These are phyloP conservation scores for Embiotoca jacksoni DNA, from an alignment of 2,113 vertebrate genomes.

Conservation along the genomic window DNA sequence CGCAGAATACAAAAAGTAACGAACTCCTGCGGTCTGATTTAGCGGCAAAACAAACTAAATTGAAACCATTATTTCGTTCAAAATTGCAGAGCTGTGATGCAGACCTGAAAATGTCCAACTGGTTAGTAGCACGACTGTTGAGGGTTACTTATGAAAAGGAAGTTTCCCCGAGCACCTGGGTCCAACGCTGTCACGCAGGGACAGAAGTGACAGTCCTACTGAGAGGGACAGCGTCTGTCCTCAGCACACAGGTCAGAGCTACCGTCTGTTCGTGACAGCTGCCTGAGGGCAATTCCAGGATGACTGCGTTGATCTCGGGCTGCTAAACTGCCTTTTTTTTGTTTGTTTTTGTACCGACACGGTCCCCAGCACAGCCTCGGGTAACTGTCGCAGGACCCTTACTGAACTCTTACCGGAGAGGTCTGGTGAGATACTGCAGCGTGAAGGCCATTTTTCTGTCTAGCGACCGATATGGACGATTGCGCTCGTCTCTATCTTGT, in stretches of 20 bases:
- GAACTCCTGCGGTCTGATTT: slow-evolving; percentile 6
- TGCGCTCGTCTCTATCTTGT: slow-evolving; percentile 9
- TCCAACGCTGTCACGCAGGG: slow-evolving; percentile 21
- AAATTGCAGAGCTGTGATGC: neutral
- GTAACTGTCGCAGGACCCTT: slow-evolving; percentile 36
- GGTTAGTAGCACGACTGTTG: neutral
- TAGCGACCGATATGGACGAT: slow-evolving; percentile 41
- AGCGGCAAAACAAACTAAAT: slow-evolving; percentile 29
- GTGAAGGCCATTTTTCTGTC: slow-evolving; percentile 26
- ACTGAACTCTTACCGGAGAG: slow-evolving; percentile 12
- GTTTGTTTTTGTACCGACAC: slow-evolving; percentile 18
- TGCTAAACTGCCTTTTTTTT: slow-evolving; percentile 48
- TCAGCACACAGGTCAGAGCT: slow-evolving; percentile 51
- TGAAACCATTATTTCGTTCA: neutral
- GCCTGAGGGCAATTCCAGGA: slow-evolving; percentile 51
- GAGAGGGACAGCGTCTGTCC: slow-evolving; percentile 10
- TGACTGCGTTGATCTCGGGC: slow-evolving; percentile 61
- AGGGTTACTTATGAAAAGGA: slow-evolving; percentile 22
- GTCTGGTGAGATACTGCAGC: slow-evolving; percentile 23
- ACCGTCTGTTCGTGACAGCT: slow-evolving; percentile 44
- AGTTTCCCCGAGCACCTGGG: slow-evolving; percentile 12
- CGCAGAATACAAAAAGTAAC: slow-evolving; percentile 32
- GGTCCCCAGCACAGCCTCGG: slow-evolving; percentile 35
- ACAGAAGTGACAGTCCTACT: slow-evolving; percentile 26
- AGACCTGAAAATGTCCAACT: slow-evolving; percentile 7